Evolutionary conservation across 1,140 invertebrate genomes (phyloP), one percentile per base, ranked within the genome.

Genomic region (Stegodyphus dumicola): DNA sequence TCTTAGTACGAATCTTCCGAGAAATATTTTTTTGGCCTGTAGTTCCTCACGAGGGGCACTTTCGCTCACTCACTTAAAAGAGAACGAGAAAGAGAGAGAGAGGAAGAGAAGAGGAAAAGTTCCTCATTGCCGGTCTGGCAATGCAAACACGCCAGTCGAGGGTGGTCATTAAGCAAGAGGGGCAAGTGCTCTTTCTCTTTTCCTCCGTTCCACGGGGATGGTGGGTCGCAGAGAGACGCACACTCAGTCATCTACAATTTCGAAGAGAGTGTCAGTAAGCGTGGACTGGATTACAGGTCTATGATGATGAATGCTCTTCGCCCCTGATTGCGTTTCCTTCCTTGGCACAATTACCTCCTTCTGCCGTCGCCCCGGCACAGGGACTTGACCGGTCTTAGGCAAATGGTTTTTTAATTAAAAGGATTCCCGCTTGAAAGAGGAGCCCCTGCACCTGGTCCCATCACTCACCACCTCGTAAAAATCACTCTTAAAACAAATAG

Each of bases 371-470:
- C 56, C 69, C 70, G 51, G 49, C 33, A 49, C 48, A 73, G 17
- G 18, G 13, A 18, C 54, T 75, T 75, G 73, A 75, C 73, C 73
- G n/a, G 71, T 75, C 80, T 85, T 85, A 85, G 66, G 81, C 81
- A 85, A 85, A 85, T 85, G 81, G 81, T 85, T 85, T 85, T 85
- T 85, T 85, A 85, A 85, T 85, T 85, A 85, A 85, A 85, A 76
- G 73, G 73, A 60, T 70, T 80, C 71, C 33, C 74, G 13, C 11
- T 67, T 13, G 65, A 67, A n/a, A 17, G 13, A n/a, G 53, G 51
- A 11, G 6, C 69, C 13, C 52, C 66, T 70, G 75, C 65, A 75
- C 73, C 73, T 77, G 64, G 65, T 52, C 60, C 77, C 49, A 79
- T 79, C 77, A 79, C 64, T 79, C 77, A 79, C 52, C 15, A 9